Percentiles rank a stretch among this genome's conserved stretches.
Conservation (phyloP, 2,113 vertebrate species). For the Todiramphus chloris region DNA sequence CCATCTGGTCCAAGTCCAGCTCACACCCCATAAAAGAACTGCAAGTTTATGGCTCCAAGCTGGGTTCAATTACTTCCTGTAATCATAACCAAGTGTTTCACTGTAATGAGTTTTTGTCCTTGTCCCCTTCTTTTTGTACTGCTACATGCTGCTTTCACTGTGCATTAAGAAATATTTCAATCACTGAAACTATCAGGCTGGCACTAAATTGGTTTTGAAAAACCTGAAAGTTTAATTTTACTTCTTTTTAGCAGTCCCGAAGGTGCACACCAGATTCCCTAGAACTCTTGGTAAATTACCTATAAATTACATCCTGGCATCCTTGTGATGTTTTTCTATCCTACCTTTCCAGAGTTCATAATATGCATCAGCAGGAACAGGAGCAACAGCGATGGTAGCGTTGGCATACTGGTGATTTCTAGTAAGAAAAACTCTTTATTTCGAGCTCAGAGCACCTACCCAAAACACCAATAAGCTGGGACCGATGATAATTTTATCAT, state of each 20-base stretch:
- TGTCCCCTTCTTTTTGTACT: neutral
- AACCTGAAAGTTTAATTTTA: neutral
- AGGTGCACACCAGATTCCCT: neutral
- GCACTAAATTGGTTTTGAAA: neutral
- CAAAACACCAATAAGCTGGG: neutral
- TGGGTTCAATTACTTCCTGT: constrained; percentile 54
- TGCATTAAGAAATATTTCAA: neutral
- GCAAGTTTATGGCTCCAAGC: constrained; percentile 54
- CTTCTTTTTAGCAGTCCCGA: neutral
- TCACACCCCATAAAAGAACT: constrained; percentile 57
- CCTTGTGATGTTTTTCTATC: neutral
- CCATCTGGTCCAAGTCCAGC: constrained; percentile 44
- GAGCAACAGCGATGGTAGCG: rapidly evolving
- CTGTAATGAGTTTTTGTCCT: neutral
- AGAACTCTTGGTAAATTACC: constrained; percentile 17
- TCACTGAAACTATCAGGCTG: neutral
- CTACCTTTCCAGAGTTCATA: neutral
- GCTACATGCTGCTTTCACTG: neutral
- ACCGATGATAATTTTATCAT: neutral
- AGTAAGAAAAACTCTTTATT: neutral
- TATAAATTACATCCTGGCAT: neutral
- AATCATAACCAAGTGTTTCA: constrained; percentile 61
- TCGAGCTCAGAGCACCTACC: neutral
- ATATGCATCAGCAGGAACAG: neutral
- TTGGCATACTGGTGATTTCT: neutral